phyloP scores from a whole-genome alignment of 64 coral and sea anemone genomes.

The Catalaphyllia jardinei region DNA sequence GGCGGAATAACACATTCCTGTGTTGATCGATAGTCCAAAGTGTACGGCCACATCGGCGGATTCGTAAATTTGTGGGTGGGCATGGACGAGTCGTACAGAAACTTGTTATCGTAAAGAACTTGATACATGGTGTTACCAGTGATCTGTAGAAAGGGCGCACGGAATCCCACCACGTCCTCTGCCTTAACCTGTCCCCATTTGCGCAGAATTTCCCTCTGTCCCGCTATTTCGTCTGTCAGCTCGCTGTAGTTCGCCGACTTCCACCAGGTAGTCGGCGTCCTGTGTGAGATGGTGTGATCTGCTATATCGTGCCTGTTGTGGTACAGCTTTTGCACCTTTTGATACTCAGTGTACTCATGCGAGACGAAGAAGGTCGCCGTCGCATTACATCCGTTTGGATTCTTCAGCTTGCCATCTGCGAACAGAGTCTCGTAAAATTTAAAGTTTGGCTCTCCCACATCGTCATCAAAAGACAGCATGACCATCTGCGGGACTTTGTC shows the following conservation, averaged over 20 bases:
- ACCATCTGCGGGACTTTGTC: slow-evolving; percentile 80
- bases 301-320: slow-evolving; percentile 90
- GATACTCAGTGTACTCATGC: slow-evolving; percentile 91
- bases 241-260: slow-evolving; percentile 70
- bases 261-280: slow-evolving; percentile 81
- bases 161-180: slow-evolving; percentile 82
- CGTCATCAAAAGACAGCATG: slow-evolving; percentile 88
- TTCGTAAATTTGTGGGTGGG: slow-evolving; percentile 55
- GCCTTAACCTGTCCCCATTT: slow-evolving; percentile 69
- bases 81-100: slow-evolving; percentile 91
- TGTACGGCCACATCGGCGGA: slow-evolving; percentile 93
- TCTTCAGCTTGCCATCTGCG: slow-evolving; percentile 50
- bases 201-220: slow-evolving; percentile 80
- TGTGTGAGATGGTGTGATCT: slow-evolving; percentile 81
- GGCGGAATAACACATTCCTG: slow-evolving; percentile 90
- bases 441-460: slow-evolving; percentile 30
- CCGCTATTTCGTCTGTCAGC: slow-evolving; percentile 72
- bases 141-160: slow-evolving; percentile 77
- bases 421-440: slow-evolving; percentile 56
- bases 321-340: slow-evolving; percentile 79
- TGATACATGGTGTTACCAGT: slow-evolving; percentile 85
- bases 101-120: slow-evolving; percentile 74
- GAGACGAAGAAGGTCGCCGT: slow-evolving; percentile 92
- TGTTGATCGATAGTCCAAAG: slow-evolving; percentile 77
- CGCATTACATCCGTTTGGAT: slow-evolving; percentile 80